Evolutionary conservation across 2,113 vertebrate genomes (phyloP).

Genomic region (Colossoma macropomum): DNA sequence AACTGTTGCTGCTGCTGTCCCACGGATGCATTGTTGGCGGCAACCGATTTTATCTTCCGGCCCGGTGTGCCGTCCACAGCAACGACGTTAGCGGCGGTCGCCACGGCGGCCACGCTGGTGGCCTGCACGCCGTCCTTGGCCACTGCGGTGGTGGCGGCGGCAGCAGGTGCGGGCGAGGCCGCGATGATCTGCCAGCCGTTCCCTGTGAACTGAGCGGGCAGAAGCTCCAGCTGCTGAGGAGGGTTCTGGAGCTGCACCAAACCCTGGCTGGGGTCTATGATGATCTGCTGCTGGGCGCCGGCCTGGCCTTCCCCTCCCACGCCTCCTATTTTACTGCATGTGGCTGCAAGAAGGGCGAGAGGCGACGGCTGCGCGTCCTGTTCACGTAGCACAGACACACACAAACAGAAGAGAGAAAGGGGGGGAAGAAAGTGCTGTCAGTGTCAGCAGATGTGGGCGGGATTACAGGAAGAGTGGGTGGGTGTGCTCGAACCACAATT

Average conservation of each 20-base stretch:
- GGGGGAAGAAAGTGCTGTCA: constrained; percentile 69
- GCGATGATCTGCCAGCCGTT: constrained; percentile 97
- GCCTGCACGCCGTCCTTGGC: constrained; percentile 91
- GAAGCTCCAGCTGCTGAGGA: constrained; percentile 93
- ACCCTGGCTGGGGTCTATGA: constrained; percentile 93
- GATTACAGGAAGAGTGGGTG: constrained; percentile 81
- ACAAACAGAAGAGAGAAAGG: constrained; percentile 53
- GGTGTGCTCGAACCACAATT: constrained; percentile 80
- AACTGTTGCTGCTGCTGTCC: constrained; percentile 83
- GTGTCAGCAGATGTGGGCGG: constrained; percentile 78
- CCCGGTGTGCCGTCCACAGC: constrained; percentile 82
- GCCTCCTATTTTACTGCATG: constrained; percentile 99
- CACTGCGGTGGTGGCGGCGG: constrained; percentile 84
- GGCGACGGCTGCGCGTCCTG: constrained; percentile 99
- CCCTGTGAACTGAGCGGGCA: constrained; percentile 94
- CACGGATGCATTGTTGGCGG: constrained; percentile 68
- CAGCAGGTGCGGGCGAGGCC: constrained; percentile 85
- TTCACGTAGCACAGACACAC: constrained; percentile 51
- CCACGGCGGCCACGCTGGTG: constrained; percentile 79
- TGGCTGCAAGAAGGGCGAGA: constrained; percentile 95
- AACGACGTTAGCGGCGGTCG: constrained; percentile 69
- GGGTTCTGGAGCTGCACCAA: constrained; percentile 92
- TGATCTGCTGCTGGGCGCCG: constrained; percentile 87
- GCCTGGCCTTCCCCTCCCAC: constrained; percentile 88
- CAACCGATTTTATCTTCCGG: constrained; percentile 84